Evolutionary conservation across 2,888 invertebrate genomes (phyloP), one percentile per base, ranked within the genome.

Genomic region (Argyra leucocephala): DNA sequence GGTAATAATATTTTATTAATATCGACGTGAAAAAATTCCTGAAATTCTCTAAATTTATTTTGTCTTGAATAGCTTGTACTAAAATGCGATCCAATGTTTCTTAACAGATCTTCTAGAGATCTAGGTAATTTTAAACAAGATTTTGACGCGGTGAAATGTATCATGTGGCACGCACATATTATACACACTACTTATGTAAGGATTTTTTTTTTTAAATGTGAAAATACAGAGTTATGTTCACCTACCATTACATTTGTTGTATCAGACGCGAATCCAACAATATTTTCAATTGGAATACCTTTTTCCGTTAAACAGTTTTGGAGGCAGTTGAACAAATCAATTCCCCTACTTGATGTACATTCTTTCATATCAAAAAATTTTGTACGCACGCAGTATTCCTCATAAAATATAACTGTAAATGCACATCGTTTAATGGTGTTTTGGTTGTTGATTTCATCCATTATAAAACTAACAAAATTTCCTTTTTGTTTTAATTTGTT

Each of bases 391-490:
- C 21, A 21, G 6, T 31, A n/a, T 5, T 58, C 26, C 36, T 59
- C 59, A n/a, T 31, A 64, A 21, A 57, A 64, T 15, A 59, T 37
- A 31, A 60, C 60, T 2, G 22, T 9, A n/a, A 64, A 59, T 2
- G 64, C 59, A 1, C 31, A 59, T 57, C 21, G 21, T 36, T 59
- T 64, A 36, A 36, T 37, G 4, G 64, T 22, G 22, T 59, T 59
- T 21, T n/a, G 24, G 36, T 59, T 37, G 6, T 59, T 59, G 3
- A 36, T 64, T 37, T 64, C 36, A 37, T 64, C 64, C 22, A 64
- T 59, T 5, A 59, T 59, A 15, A 64, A 21, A 15, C 57, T 57
- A 64, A 59, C 59, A 26, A 1, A 31, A 36, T 26, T 31, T 1
- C 22, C 63, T 36, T 31, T 22, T 18, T 48, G 21, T 3, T 24